Base-by-base conservation (phyloP, 2,888 invertebrate species). In the Pammene aurita region DNA sequence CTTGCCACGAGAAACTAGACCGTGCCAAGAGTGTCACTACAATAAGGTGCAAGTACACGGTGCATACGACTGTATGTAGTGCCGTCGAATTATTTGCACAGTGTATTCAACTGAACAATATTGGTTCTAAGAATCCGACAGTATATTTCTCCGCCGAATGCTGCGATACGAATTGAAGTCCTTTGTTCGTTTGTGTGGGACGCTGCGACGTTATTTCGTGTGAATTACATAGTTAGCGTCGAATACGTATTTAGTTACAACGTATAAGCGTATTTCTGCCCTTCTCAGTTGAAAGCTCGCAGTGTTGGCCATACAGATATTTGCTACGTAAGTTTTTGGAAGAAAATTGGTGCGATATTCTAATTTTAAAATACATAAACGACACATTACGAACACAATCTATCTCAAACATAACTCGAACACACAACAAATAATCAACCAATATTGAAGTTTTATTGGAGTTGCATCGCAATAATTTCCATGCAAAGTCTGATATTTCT, bases 1-100 rank as follows among this genome's bases (percentile, higher is more conserved):
- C 76, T 79, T 75, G 74, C 75, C 71, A 73, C 74, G 77, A 75
- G 77, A 76, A 79, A 76, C 72, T 73, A 74, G 75, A 74, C 71
- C 65, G 68, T 78, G 76, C 78, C 79, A 80, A 77, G 73, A 75
- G 73, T 62, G 70, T 68, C 35, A 14, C 46, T 34, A 52, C 52
- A 54, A 54, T 34, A 34, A 34, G 54, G 54, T 54, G 34, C 7
- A 34, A 34, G 13, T 34, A 64, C 42, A 52, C 35, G 52, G 52
- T 35, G 58, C 66, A 52, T 55, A 38, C 41, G 55, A 50, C 50
- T 44, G 44, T 11, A 41, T 16, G 74, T 74, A 73, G 72, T 72
- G 44, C 61, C 58, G 61, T 68, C 72, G 73, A 73, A 75, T 74
- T 74, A 73, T 75, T 75, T 62, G 72, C 72, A 73, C 68, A 69